Conservation (phyloP, 2,888 invertebrate species). For the Diarsia mendica region DNA sequence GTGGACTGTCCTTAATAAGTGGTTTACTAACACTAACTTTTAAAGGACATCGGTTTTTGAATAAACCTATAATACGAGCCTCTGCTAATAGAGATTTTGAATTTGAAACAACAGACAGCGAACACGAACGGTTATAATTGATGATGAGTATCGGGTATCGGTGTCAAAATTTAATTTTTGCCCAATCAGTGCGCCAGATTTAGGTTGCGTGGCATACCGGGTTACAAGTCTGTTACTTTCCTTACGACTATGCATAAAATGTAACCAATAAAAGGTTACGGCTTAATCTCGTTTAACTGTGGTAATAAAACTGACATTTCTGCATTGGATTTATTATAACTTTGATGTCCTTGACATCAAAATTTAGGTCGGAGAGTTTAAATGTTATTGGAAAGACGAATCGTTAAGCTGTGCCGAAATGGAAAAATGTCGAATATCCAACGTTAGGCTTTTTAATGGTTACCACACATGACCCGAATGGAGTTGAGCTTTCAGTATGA, state of each 20-base stretch:
- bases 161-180: not conserved
- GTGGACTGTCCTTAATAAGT: no score
- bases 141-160: not conserved
- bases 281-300: conserved; percentile 81
- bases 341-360: conserved; percentile 75
- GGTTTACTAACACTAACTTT: no score
- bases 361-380: conserved; percentile 56
- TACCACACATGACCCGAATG: conserved; percentile 1
- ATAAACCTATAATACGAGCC: no score
- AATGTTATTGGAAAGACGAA: conserved; percentile 51
- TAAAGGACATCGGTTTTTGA: no score
- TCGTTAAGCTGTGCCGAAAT: conserved; percentile 23
- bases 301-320: conserved; percentile 78
- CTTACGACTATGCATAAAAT: conserved; percentile 73
- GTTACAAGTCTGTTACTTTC: conserved; percentile 29
- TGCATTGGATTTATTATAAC: conserved; percentile 81
- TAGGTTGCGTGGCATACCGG: not conserved
- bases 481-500: not conserved
- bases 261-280: conserved; percentile 80
- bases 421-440: conserved; percentile 5
- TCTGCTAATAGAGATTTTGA: no score
- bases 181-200: not conserved
- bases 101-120: not conserved
- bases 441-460: conserved; percentile 4
- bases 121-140: not conserved